Percentiles rank a stretch among this genome's conserved stretches.
phyloP scores from a whole-genome alignment of 2,797 vertebrate species.

The Eurystomus glaucurus region DNA sequence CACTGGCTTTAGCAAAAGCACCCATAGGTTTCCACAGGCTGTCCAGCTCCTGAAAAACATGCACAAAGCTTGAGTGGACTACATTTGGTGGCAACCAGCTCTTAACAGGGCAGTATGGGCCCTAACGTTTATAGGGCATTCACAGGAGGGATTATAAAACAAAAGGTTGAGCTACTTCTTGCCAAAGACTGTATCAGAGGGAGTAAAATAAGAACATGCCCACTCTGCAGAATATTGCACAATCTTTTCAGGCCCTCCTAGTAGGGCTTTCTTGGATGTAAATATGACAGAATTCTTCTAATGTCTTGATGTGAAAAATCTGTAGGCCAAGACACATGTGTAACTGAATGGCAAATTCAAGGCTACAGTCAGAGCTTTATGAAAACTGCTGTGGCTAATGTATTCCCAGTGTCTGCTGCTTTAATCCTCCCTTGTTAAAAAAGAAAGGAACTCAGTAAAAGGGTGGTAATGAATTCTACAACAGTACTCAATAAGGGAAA shows the following conservation, averaged over 20 bases:
- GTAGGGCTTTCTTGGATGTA: not conserved
- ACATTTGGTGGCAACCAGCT: not conserved
- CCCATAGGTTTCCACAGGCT: not conserved
- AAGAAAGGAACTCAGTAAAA: not conserved
- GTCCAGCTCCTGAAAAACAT: not conserved
- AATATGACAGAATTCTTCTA: not conserved
- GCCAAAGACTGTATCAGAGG: not conserved
- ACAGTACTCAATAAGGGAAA: constrained; percentile 16
- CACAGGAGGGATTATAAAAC: not conserved
- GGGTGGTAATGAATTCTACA: constrained; percentile 37
- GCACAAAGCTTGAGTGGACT: not conserved
- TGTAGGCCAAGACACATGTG: rapidly evolving
- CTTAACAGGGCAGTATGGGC: not conserved
- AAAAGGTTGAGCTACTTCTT: not conserved
- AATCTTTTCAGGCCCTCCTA: not conserved
- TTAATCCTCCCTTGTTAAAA: not conserved
- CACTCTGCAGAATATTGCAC: not conserved
- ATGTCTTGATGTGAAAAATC: not conserved
- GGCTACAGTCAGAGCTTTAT: not conserved
- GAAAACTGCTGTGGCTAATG: not conserved
- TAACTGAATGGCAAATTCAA: not conserved
- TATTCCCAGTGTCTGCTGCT: not conserved
- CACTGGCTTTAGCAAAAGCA: not conserved
- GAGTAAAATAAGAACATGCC: not conserved
- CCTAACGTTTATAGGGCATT: not conserved